Base-by-base conservation (phyloP, 2,113 vertebrate genomes). In the Labeo catla region DNA sequence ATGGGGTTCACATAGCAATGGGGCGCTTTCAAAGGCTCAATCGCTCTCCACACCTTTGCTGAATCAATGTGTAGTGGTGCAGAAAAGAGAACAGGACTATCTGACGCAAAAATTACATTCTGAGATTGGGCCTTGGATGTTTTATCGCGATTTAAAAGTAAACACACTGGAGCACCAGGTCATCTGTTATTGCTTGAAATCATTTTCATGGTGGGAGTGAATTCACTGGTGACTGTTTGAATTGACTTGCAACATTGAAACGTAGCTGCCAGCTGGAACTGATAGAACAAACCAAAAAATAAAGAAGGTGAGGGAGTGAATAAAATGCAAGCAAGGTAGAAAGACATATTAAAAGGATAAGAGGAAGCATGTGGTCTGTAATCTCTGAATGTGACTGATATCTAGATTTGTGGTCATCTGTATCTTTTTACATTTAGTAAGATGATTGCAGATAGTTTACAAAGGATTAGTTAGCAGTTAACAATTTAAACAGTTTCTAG, bases 1-100 rank as follows among this genome's bases (percentile, higher is more conserved):
- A 76, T 65, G 23, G 21, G n/a, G 11, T 57, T 73, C 49, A 72
- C 68, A 45, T 23, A 73, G 47, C 63, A 82, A 82, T 66, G 11
- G 61, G 43, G 61, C n/a, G 15, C 43, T 81, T 81, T 66, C 43
- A 70, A 82, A 70, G 12, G 15, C 47, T 70, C 63, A 21, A 4
- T 34, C 13, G 8, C n/a, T 34, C 63, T 36, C n/a, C 63, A 50
- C 61, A 70, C 63, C 80, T 70, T 50, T 54, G 80, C 23, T 36
- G 15, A 68, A 82, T 82, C 63, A 19, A 8, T 65, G 28, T 11
- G 34, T 78, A 57, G 34, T 52, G 15, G 52, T 34, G 36, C 54
- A 61, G 36, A 59, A 23, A 59, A 7, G 68, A 61, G 47, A 68
- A 61, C 36, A 45, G 21, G 77, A 43, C 76, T 19, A 8, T 47